phyloP scores from a whole-genome alignment of 2,888 invertebrate species.

The Nemotelus pantherinus region DNA sequence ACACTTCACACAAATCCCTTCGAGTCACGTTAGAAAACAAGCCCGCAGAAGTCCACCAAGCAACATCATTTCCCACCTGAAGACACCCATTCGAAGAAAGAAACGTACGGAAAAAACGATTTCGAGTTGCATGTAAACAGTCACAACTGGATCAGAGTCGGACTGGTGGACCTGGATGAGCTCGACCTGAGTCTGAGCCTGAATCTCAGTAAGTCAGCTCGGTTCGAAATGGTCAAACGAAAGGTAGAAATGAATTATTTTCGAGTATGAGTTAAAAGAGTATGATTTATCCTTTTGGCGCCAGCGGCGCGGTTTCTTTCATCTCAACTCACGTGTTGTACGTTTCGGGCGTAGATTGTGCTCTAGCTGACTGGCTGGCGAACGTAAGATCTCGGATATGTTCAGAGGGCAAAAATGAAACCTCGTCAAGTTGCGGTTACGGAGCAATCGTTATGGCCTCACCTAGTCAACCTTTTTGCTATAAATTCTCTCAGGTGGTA shows the following conservation, averaged over 20 bases:
- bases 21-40: background rate
- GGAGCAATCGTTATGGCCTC: constrained; percentile 33
- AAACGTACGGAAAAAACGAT: constrained; percentile 11
- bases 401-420: constrained; percentile 28
- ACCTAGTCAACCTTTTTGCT: constrained; percentile 40
- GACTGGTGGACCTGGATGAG: background rate
- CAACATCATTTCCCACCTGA: constrained; percentile 27
- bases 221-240: constrained; percentile 17
- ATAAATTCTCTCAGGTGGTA: constrained; percentile 28
- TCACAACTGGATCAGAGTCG: constrained; percentile 28
- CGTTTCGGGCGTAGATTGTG: background rate
- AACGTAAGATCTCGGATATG: constrained; percentile 2
- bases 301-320: constrained; percentile 51
- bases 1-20: constrained; percentile 5
- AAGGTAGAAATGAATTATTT: constrained; percentile 43
- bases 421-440: constrained; percentile 22
- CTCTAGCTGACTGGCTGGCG: background rate
- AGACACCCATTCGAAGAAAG: background rate
- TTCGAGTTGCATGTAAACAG: constrained; percentile 14
- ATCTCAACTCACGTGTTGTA: constrained; percentile 44
- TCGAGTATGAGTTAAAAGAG: constrained; percentile 34
- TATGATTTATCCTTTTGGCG: constrained; percentile 52
- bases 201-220: background rate
- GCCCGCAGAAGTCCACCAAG: background rate
- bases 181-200: background rate